Evolutionary conservation across 2,888 invertebrate genomes (phyloP).

Genomic region (Nomada goodeniana): DNA sequence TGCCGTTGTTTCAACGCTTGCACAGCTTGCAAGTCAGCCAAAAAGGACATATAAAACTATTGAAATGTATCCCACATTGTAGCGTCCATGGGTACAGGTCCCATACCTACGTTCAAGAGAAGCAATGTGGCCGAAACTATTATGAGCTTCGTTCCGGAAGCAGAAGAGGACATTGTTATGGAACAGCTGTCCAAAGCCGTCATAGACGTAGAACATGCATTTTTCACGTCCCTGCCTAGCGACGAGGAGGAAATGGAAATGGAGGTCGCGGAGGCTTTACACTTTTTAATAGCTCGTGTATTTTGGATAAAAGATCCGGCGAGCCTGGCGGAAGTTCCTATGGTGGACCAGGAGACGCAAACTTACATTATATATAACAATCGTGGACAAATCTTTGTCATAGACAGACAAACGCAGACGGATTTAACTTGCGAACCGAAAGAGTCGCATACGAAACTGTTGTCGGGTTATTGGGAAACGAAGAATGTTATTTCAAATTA

Average conservation of each 20-base stretch:
- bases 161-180: neutral
- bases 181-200: slow-evolving; percentile 20
- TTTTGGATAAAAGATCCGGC: slow-evolving; percentile 70
- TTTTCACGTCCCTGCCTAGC: neutral
- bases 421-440: slow-evolving; percentile 70
- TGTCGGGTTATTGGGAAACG: slow-evolving; percentile 58
- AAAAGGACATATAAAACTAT: no score
- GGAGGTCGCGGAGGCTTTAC: slow-evolving; percentile 56
- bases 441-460: slow-evolving; percentile 68
- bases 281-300: slow-evolving; percentile 62
- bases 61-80: neutral
- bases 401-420: slow-evolving; percentile 69
- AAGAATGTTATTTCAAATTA: slow-evolving; percentile 49
- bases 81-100: slow-evolving; percentile 58
- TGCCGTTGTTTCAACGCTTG: no score
- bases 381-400: slow-evolving; percentile 42
- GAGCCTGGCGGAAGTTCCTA: neutral
- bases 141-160: slow-evolving; percentile 49
- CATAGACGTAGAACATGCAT: neutral
- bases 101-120: slow-evolving; percentile 63
- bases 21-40: no score
- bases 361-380: slow-evolving; percentile 67
- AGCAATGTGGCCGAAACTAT: slow-evolving; percentile 59
- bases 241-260: slow-evolving; percentile 22
- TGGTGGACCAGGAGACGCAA: slow-evolving; percentile 44